A percentile compares a stretch with the other conserved stretches of the same genome.
These are phyloP conservation scores for Platynereis dumerilii DNA, from an alignment of 2,888 invertebrate genomes.

Conservation along the genomic window DNA sequence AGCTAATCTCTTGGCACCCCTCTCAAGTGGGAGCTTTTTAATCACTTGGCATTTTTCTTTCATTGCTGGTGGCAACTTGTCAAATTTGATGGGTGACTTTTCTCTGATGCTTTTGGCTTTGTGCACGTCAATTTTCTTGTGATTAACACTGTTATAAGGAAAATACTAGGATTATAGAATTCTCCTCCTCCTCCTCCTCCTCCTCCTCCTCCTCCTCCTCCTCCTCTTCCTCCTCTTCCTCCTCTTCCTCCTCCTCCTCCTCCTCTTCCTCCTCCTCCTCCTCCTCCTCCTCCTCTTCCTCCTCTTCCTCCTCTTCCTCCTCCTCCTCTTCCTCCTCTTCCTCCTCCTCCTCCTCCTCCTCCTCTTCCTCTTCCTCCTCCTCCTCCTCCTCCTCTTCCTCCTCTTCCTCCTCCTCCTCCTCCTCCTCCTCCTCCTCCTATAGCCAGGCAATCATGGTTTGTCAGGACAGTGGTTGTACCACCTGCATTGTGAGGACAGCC, in stretches of 20 bases:
- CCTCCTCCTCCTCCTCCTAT: slow-evolving; percentile 2
- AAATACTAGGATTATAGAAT: not conserved
- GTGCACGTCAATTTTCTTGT: too few species aligned
- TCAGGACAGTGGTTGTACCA: too few species aligned
- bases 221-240: not conserved
- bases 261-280: not conserved
- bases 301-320: not conserved
- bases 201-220: not conserved
- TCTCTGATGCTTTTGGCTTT: too few species aligned
- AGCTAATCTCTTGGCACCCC: too few species aligned
- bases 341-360: slow-evolving; percentile 3
- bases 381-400: slow-evolving; percentile 3
- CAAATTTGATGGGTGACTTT: too few species aligned
- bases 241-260: not conserved
- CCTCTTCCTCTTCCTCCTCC: slow-evolving; percentile 1
- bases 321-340: not conserved
- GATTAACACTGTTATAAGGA: too few species aligned
- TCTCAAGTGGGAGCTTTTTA: too few species aligned
- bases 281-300: not conserved
- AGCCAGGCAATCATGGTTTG: too few species aligned
- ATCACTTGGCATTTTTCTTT: too few species aligned
- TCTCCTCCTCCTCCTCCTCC: slow-evolving; percentile 4
- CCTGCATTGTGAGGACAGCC: too few species aligned
- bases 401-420: slow-evolving; percentile 3
- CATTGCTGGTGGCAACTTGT: too few species aligned